A percentile compares a stretch with the other conserved stretches of the same genome.
phyloP scores from a whole-genome alignment of 2,888 invertebrate genomes.

The Disparrhopalites patrizii region DNA sequence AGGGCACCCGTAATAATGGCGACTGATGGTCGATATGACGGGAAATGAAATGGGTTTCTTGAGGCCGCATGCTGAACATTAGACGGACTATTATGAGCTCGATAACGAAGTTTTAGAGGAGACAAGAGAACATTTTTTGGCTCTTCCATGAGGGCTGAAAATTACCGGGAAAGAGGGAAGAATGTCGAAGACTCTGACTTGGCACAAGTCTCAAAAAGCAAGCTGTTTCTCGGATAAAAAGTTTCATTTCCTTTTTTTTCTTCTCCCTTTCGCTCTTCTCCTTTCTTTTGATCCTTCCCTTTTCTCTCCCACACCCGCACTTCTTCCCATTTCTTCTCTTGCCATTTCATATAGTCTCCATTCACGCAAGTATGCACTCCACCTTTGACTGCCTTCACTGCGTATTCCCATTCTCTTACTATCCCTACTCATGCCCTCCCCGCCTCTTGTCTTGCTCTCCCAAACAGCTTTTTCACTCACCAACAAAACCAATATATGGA shows the following conservation, averaged over 20 bases:
- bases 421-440: too few relatives aligned
- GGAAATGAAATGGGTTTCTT: slow-evolving; percentile 28
- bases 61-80: slow-evolving; percentile 30
- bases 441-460: too few relatives aligned
- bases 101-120: slow-evolving; percentile 33
- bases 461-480: too few relatives aligned
- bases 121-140: slow-evolving; percentile 32
- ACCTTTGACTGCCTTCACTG: too few relatives aligned
- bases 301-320: neutral
- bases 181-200: slow-evolving; percentile 29
- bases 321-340: neutral
- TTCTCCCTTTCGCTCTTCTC: too few relatives aligned
- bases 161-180: slow-evolving; percentile 22
- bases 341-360: too few relatives aligned
- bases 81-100: slow-evolving; percentile 28
- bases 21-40: slow-evolving; percentile 28
- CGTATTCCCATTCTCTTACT: too few relatives aligned
- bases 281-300: neutral
- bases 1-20: slow-evolving; percentile 30
- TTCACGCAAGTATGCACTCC: too few relatives aligned
- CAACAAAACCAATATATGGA: too few relatives aligned
- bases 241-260: slow-evolving; percentile 31
- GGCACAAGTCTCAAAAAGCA: neutral
- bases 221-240: slow-evolving; percentile 26
- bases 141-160: slow-evolving; percentile 21